phyloP scores from a whole-genome alignment of 2,888 invertebrate genomes.

The Lasioglossum morio region DNA sequence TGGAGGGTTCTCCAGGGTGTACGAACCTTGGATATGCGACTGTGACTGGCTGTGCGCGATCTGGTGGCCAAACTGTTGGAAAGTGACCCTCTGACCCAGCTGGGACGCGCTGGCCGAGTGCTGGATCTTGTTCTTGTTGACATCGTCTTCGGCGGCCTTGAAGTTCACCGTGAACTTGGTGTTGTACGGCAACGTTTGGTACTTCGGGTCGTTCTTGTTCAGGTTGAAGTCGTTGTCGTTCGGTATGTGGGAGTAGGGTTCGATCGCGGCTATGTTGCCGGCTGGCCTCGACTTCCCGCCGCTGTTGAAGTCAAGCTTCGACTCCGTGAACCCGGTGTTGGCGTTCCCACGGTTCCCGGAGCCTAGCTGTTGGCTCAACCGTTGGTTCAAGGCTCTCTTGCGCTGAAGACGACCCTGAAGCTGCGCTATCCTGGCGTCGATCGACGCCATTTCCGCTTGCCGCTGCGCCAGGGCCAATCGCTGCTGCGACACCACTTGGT shows the following conservation, averaged over 20 bases:
- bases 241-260: slow-evolving; percentile 95
- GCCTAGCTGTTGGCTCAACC: slow-evolving; percentile 88
- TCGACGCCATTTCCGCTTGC: slow-evolving; percentile 96
- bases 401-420: slow-evolving; percentile 95
- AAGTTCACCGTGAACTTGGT: slow-evolving; percentile 91
- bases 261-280: slow-evolving; percentile 94
- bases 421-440: slow-evolving; percentile 97
- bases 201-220: slow-evolving; percentile 95
- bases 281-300: slow-evolving; percentile 86
- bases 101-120: slow-evolving; percentile 83
- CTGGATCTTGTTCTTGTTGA: slow-evolving; percentile 83
- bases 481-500: slow-evolving; percentile 94
- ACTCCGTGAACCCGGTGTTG: slow-evolving; percentile 82
- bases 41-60: slow-evolving; percentile 83
- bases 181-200: slow-evolving; percentile 96
- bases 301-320: slow-evolving; percentile 80
- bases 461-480: slow-evolving; percentile 94
- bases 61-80: slow-evolving; percentile 82
- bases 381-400: slow-evolving; percentile 93
- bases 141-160: slow-evolving; percentile 82
- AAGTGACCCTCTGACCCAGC: slow-evolving; percentile 79
- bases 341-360: slow-evolving; percentile 50
- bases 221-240: slow-evolving; percentile 89
- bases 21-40: slow-evolving; percentile 82
- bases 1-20: neutral